A percentile compares a stretch with the other conserved stretches of the same genome.
Conservation (phyloP, 1,140 invertebrate species). For the Plutomurus gul region DNA sequence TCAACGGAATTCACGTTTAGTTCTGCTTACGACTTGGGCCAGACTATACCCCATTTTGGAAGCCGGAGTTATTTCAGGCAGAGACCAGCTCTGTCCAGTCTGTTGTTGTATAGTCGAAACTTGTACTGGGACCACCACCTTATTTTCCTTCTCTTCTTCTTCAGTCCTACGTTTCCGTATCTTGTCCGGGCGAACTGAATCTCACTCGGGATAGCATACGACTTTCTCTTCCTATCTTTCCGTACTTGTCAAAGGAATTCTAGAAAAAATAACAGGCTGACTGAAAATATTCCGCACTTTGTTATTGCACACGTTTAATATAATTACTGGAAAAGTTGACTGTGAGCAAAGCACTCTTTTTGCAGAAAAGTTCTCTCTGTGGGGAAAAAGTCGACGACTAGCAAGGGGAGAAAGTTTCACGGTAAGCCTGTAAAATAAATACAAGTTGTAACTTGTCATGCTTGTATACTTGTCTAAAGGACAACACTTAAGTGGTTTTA, state of each 20-base stretch:
- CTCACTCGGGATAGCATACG: background rate
- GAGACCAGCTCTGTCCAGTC: no score
- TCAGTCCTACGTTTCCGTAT: background rate
- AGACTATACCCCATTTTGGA: constrained; percentile 15
- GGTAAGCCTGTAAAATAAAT: background rate
- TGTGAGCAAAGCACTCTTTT: no score
- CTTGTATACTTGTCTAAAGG: no score
- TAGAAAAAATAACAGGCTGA: no score
- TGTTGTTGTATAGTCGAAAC: background rate
- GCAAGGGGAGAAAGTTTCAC: background rate
- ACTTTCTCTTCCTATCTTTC: no score
- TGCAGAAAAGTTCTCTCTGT: no score
- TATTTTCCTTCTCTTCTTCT: constrained; percentile 5
- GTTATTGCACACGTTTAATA: no score
- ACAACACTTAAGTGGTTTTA: background rate
- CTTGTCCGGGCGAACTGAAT: background rate
- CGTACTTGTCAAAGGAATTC: no score
- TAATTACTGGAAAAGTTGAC: no score
- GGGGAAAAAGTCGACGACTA: no score
- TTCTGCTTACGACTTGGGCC: background rate
- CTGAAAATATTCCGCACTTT: no score
- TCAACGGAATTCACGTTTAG: background rate
- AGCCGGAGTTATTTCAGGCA: constrained; percentile 6
- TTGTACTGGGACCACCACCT: constrained; percentile 21
- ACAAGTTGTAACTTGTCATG: background rate